Conservation (phyloP, 2,888 invertebrate genomes). For the Eilema sororculum region DNA sequence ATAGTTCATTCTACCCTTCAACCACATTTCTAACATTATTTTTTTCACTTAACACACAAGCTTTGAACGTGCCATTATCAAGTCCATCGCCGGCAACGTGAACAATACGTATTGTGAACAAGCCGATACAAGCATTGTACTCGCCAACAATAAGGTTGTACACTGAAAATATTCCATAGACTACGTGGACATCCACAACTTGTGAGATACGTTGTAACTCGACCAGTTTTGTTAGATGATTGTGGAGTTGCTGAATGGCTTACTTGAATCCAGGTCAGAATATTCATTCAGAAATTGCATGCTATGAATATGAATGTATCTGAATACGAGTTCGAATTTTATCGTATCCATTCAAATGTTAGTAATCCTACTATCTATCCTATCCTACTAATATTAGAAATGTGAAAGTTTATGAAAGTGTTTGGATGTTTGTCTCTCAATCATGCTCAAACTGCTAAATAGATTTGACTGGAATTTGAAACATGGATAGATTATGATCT, state of each 20-base stretch:
- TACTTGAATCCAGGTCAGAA: neutral
- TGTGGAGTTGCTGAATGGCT: slow-evolving; percentile 1
- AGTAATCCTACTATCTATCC: neutral
- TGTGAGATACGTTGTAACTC: slow-evolving; percentile 37
- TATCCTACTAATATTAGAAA: no score
- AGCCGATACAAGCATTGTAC: slow-evolving; percentile 49
- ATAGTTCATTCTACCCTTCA: no score
- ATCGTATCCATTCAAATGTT: neutral
- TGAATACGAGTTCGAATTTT: neutral
- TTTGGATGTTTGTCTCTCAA: no score
- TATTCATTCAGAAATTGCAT: neutral
- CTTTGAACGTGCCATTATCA: slow-evolving; percentile 45
- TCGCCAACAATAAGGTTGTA: slow-evolving; percentile 50
- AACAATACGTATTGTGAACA: slow-evolving; percentile 49
- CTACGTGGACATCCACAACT: slow-evolving; percentile 32
- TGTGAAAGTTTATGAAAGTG: no score
- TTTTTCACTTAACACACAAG: slow-evolving; percentile 26
- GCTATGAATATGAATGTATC: neutral
- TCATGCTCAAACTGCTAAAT: no score
- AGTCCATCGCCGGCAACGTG: slow-evolving; percentile 40
- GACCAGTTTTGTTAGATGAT: slow-evolving; percentile 13
- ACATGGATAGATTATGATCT: no score
- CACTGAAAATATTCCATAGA: slow-evolving; percentile 45
- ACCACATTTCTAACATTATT: neutral
- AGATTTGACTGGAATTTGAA: no score